These are phyloP conservation scores for Clarias batrachus DNA, from an alignment of 2,113 vertebrate genomes.

Conservation along the genomic window DNA sequence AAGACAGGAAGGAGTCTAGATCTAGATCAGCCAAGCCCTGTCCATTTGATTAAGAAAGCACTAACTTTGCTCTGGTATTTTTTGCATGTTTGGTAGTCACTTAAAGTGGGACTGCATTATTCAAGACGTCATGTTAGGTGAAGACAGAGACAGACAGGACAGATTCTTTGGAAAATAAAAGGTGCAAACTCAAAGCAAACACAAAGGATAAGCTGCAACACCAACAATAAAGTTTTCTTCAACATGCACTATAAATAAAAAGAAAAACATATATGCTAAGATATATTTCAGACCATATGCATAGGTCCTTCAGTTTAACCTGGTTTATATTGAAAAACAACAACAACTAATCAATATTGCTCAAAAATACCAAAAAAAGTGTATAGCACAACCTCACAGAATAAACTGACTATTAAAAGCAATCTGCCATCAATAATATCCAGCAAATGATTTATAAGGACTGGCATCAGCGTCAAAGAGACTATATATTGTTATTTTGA, in stretches of 20 bases:
- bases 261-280: constrained; percentile 7
- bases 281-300: not conserved
- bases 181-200: constrained; percentile 66
- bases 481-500: not conserved
- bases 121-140: constrained; percentile 64
- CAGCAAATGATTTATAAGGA: not conserved
- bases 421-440: not conserved
- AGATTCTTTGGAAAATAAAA: constrained; percentile 60
- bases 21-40: constrained; percentile 66
- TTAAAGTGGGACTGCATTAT: constrained; percentile 63
- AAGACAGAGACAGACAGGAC: constrained; percentile 65
- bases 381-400: not conserved
- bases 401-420: not conserved
- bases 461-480: constrained; percentile 25
- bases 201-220: constrained; percentile 65
- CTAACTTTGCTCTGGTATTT: constrained; percentile 66
- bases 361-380: not conserved
- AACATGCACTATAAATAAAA: constrained; percentile 48
- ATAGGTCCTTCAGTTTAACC: not conserved
- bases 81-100: constrained; percentile 70
- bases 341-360: not conserved
- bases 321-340: not conserved
- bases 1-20: constrained; percentile 74
- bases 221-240: constrained; percentile 32
- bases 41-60: constrained; percentile 63